phyloP scores from a whole-genome alignment of 2,797 vertebrate species.

The Antrozous pallidus region DNA sequence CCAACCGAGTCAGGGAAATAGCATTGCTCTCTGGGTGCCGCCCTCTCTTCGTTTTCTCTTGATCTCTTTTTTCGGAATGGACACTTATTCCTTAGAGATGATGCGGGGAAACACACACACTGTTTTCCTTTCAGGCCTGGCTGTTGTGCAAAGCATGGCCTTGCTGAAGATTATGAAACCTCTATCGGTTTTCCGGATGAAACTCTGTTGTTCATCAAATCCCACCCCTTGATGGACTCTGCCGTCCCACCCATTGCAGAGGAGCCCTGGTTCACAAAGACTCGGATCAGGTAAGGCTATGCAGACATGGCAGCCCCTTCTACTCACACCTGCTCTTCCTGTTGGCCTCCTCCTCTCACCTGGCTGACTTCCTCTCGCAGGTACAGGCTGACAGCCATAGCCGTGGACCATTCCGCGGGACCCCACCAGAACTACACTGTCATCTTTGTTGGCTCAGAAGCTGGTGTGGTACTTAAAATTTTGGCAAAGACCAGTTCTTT shows the following conservation, averaged over 20 bases:
- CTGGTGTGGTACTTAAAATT: constrained; percentile 95
- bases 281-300: constrained; percentile 91
- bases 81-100: background rate
- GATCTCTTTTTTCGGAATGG: background rate
- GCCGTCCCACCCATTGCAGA: constrained; percentile 94
- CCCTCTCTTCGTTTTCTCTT: background rate
- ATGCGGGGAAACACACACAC: constrained; percentile 22
- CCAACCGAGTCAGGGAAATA: background rate
- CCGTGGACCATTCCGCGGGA: constrained; percentile 93
- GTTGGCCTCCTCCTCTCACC: background rate
- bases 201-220: constrained; percentile 97
- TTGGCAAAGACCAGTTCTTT: constrained; percentile 91
- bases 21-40: background rate
- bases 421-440: constrained; percentile 96
- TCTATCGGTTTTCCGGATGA: constrained; percentile 98
- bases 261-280: constrained; percentile 99
- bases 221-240: constrained; percentile 96
- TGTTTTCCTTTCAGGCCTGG: constrained; percentile 90
- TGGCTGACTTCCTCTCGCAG: constrained; percentile 75
- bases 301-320: rapidly evolving
- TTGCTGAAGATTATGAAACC: constrained; percentile 92
- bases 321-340: rapidly evolving
- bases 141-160: constrained; percentile 93
- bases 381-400: constrained; percentile 93
- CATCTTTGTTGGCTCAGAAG: constrained; percentile 96